Conservation (phyloP, 92 coral and sea anemone genomes). For the Paragorgia papillata region DNA sequence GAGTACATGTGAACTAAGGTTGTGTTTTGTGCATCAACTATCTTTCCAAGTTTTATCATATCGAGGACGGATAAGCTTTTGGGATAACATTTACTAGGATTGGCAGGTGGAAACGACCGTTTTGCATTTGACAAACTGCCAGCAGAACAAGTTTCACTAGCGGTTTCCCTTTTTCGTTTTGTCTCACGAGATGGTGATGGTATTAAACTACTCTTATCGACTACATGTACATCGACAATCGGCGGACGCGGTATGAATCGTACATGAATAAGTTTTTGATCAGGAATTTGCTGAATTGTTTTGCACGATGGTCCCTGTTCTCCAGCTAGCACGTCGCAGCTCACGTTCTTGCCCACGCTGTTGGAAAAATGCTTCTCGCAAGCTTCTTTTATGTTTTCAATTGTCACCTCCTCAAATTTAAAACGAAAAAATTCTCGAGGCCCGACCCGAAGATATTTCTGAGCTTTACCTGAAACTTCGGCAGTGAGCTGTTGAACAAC, state of each 20-base stretch:
- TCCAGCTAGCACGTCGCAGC: no score
- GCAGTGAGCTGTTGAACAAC: constrained; percentile 9
- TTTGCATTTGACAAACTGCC: neutral
- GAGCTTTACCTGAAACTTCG: constrained; percentile 22
- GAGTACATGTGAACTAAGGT: constrained; percentile 11
- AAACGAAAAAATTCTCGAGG: constrained; percentile 22
- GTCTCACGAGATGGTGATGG: neutral
- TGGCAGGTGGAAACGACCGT: neutral
- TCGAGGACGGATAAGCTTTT: constrained; percentile 29
- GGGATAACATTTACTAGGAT: constrained; percentile 1
- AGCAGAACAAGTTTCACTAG: neutral
- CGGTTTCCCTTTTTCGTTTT: neutral
- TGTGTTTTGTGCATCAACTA: neutral
- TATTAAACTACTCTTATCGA: neutral
- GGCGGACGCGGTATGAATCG: no score
- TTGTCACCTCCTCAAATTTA: neutral
- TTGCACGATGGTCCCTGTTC: no score
- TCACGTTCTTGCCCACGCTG: no score
- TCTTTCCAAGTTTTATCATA: constrained; percentile 45
- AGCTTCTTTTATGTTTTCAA: neutral
- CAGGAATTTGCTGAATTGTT: no score
- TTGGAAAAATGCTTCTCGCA: constrained; percentile 8
- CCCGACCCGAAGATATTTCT: constrained; percentile 14
- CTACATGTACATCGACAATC: no score
- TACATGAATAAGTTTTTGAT: no score